A percentile compares a stretch with the other conserved stretches of the same genome.
phyloP scores from a whole-genome alignment of 2,113 vertebrate species.

The Glaucidium brasilianum region DNA sequence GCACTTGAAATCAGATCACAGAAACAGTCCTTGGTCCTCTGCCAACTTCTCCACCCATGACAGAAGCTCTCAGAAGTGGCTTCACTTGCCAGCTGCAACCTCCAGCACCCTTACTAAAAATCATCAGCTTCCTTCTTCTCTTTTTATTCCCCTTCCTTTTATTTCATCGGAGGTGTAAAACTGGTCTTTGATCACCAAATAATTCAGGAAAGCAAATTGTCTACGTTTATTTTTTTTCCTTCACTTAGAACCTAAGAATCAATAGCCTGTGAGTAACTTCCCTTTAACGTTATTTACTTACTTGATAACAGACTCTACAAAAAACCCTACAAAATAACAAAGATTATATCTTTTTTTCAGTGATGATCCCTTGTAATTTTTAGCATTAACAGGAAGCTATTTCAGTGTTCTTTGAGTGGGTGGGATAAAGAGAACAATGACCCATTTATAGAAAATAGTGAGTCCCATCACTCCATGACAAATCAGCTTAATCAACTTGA shows the following conservation, averaged over 20 bases:
- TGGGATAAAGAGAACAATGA: not conserved
- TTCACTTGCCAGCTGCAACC: not conserved
- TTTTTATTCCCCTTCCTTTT: not conserved
- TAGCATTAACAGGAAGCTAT: not conserved
- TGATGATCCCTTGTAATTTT: not conserved
- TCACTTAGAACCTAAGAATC: not conserved
- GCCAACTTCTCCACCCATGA: not conserved
- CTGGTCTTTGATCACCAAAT: not conserved
- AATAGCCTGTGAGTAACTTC: not conserved
- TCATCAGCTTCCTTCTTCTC: not conserved
- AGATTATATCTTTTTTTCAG: not conserved
- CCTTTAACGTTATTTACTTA: not conserved
- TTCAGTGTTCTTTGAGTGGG: not conserved
- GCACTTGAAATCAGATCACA: not conserved
- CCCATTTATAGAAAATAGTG: not conserved
- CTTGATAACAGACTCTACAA: not conserved
- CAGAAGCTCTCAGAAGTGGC: not conserved
- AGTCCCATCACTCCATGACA: not conserved
- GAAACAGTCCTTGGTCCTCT: not conserved
- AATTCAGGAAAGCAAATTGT: not conserved
- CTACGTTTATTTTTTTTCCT: not conserved
- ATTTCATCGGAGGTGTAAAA: not conserved
- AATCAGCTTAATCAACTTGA: not conserved
- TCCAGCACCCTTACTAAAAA: not conserved
- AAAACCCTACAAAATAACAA: not conserved